phyloP scores from a whole-genome alignment of 2,888 invertebrate species.

The Geotrupes spiniger region DNA sequence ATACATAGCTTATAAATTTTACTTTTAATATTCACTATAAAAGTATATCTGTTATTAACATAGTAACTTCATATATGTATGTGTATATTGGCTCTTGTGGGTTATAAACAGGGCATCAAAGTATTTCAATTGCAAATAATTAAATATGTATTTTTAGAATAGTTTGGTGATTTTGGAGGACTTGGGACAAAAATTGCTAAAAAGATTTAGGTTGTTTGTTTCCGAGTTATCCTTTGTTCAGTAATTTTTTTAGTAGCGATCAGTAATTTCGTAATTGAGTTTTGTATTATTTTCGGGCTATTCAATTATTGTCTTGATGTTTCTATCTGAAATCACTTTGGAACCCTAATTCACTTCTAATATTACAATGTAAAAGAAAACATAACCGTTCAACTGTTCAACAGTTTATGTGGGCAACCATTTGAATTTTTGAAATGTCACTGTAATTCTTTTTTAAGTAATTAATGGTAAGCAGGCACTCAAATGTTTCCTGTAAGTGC shows the following conservation, averaged over 20 bases:
- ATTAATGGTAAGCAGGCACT: slow-evolving; percentile 29
- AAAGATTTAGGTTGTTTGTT: slow-evolving; percentile 2
- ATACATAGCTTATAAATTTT: slow-evolving; percentile 23
- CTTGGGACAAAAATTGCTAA: slow-evolving; percentile 39
- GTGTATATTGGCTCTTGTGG: slow-evolving; percentile 47
- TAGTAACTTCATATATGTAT: slow-evolving; percentile 42
- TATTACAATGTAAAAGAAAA: slow-evolving; percentile 33
- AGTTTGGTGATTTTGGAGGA: slow-evolving; percentile 42
- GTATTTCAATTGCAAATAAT: slow-evolving; percentile 32
- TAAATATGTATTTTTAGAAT: slow-evolving; percentile 33
- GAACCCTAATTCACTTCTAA: slow-evolving; percentile 37
- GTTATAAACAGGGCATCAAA: slow-evolving; percentile 45
- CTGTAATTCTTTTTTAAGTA: slow-evolving; percentile 23
- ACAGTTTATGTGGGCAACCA: slow-evolving; percentile 27
- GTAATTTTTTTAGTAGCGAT: too few relatives aligned
- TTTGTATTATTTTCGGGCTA: slow-evolving; percentile 13
- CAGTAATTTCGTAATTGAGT: slow-evolving; percentile 7
- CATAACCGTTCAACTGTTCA: slow-evolving; percentile 45
- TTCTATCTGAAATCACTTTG: slow-evolving; percentile 40
- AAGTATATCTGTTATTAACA: slow-evolving; percentile 38
- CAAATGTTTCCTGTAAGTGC: slow-evolving; percentile 26
- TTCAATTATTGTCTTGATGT: slow-evolving; percentile 41
- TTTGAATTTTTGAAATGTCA: slow-evolving; percentile 27
- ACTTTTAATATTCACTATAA: slow-evolving; percentile 18
- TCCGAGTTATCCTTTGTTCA: slow-evolving; percentile 17